These are phyloP conservation scores for Caenorhabditis afra DNA, from an alignment of 2,888 invertebrate species.

Conservation along the genomic window DNA sequence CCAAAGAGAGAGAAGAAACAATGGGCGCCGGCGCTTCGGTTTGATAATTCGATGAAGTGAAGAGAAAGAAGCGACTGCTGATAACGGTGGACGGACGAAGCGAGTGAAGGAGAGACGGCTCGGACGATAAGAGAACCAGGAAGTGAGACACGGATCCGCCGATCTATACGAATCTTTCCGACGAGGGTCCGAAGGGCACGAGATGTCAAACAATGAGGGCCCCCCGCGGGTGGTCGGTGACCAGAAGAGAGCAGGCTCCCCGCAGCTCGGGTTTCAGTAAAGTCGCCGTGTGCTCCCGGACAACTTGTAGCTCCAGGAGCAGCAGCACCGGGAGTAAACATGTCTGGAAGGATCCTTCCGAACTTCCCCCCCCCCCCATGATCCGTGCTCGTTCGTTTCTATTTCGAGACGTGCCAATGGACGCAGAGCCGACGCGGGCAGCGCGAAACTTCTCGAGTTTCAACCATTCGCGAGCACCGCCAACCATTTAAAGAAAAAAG, in stretches of 20 bases:
- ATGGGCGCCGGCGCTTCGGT: conserved; percentile 19
- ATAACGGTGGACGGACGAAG: conserved; percentile 4
- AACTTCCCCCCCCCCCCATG: conserved; percentile 7
- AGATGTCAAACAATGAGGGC: conserved; percentile 34
- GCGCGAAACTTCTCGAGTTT: conserved; percentile 47
- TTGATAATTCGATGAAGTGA: conserved; percentile 51
- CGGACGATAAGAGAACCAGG: conserved; percentile 40
- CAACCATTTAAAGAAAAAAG: conserved; percentile 55
- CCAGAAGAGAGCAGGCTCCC: conserved; percentile 41
- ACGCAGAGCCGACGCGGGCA: conserved; percentile 10
- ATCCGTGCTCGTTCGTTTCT: too few species aligned
- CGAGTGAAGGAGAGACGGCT: conserved; percentile 5
- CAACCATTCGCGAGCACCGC: conserved; percentile 29
- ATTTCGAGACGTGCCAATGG: conserved; percentile 50
- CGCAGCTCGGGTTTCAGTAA: conserved; percentile 37
- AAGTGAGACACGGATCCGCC: conserved; percentile 29
- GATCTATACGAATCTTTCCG: conserved; percentile 40
- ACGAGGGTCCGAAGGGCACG: conserved; percentile 42
- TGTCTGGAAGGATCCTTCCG: conserved; percentile 6
- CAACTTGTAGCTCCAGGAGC: background rate
- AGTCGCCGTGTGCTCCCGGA: conserved; percentile 28
- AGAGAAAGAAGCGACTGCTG: background rate
- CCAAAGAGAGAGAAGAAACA: conserved; percentile 12
- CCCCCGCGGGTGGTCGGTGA: conserved; percentile 14
- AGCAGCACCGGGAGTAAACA: background rate